Percentiles rank a stretch among this genome's conserved stretches.
Evolutionary conservation across 1,140 invertebrate genomes (phyloP).

Genomic region (Orius laevigatus): DNA sequence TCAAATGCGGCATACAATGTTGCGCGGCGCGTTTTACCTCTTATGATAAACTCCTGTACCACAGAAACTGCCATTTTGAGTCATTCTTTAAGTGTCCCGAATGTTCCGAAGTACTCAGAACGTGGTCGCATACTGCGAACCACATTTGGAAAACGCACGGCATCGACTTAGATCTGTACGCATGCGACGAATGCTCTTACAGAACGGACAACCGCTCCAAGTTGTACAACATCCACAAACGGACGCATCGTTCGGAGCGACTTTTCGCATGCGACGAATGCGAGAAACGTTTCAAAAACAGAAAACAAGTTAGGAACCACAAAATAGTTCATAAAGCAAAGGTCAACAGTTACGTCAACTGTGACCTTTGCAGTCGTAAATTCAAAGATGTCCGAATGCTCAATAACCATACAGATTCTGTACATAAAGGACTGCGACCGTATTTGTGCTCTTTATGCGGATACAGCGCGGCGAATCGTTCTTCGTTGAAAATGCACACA

Average conservation of each 20-base stretch:
- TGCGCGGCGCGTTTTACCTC: too few relatives aligned
- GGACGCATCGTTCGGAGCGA: constrained; percentile 45
- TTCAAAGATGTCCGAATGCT: constrained; percentile 41
- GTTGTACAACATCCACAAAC: constrained; percentile 46
- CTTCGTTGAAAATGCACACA: constrained; percentile 50
- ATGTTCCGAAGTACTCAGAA: constrained; percentile 34
- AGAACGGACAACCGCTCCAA: constrained; percentile 34
- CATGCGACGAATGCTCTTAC: constrained; percentile 44
- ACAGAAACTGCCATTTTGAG: too few relatives aligned
- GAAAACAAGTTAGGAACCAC: too few relatives aligned
- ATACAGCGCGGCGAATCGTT: constrained; percentile 42
- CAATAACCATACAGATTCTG: constrained; percentile 40
- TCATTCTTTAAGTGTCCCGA: constrained; percentile 37
- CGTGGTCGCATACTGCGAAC: constrained; percentile 44
- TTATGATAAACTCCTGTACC: too few relatives aligned
- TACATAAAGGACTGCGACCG: constrained; percentile 39
- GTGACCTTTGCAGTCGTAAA: constrained; percentile 41
- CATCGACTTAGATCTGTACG: constrained; percentile 58
- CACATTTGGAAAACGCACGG: constrained; percentile 61
- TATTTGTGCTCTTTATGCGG: constrained; percentile 57
- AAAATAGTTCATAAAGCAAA: too few relatives aligned
- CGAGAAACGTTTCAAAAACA: constrained; percentile 54
- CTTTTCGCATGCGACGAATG: constrained; percentile 46
- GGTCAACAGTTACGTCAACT: constrained; percentile 22
- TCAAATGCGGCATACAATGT: too few relatives aligned